phyloP scores from a whole-genome alignment of 37 sponge, comb jelly and placozoan genomes.

The Amphimedon queenslandica region DNA sequence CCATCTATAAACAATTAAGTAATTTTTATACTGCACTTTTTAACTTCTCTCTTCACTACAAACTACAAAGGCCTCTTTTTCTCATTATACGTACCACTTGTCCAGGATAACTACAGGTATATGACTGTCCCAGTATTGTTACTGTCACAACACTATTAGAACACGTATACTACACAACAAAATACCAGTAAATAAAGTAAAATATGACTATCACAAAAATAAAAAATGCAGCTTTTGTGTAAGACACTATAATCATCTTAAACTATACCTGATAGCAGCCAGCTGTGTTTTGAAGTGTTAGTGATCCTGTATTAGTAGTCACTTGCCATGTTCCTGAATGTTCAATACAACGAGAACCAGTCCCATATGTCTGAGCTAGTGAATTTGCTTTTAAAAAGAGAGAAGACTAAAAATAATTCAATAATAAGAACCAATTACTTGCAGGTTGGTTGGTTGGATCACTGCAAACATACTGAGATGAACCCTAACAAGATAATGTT shows the following conservation, averaged over 20 bases:
- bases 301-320: not conserved
- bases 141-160: not conserved
- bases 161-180: not conserved
- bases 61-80: not conserved
- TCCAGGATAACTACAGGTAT: not conserved
- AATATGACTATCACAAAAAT: too few relatives aligned
- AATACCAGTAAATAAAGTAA: not conserved
- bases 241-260: too few relatives aligned
- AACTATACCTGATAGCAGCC: not conserved
- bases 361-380: not conserved
- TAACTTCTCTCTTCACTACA: too few relatives aligned
- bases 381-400: not conserved
- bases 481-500: not conserved
- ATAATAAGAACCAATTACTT: not conserved
- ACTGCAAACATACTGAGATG: not conserved
- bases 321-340: conserved; percentile 5
- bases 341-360: conserved; percentile 6
- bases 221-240: too few relatives aligned
- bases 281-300: not conserved
- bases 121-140: not conserved
- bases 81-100: not conserved
- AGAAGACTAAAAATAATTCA: not conserved
- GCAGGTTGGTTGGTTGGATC: not conserved
- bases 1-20: too few relatives aligned
- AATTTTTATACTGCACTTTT: too few relatives aligned